phyloP scores from a whole-genome alignment of 2,113 vertebrate genomes.

The Corapipo altera region DNA sequence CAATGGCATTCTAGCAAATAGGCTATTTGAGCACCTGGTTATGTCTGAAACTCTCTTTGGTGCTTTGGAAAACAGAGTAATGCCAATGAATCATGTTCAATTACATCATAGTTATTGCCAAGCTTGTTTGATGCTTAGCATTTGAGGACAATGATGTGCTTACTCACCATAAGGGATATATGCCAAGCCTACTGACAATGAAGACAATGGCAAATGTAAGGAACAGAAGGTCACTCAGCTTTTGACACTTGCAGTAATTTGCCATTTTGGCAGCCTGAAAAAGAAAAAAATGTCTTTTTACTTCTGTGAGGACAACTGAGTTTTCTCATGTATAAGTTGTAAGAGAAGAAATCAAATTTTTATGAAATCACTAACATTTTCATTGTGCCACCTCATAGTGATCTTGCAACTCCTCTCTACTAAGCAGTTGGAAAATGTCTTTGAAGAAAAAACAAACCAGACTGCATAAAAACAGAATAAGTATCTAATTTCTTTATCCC shows the following conservation, averaged over 20 bases:
- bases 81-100: neutral
- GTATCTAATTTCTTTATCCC: neutral
- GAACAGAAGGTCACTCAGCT: constrained; percentile 94
- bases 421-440: neutral
- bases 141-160: neutral
- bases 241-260: constrained; percentile 98
- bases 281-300: constrained; percentile 65
- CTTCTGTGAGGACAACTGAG: constrained; percentile 19
- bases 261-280: constrained; percentile 97
- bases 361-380: neutral
- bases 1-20: neutral
- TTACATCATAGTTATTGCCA: neutral
- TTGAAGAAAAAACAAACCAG: neutral
- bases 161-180: constrained; percentile 95
- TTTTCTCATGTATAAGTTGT: constrained; percentile 14
- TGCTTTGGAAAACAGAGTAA: neutral
- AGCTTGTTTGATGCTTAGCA: neutral
- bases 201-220: constrained; percentile 93
- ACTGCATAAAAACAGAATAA: neutral
- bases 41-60: neutral
- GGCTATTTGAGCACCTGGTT: neutral
- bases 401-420: neutral
- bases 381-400: neutral
- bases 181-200: constrained; percentile 89
- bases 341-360: neutral